Evolutionary conservation across 1,140 invertebrate species (phyloP), one percentile per base, ranked within the genome.

Genomic region (Drosophila aff.): DNA sequence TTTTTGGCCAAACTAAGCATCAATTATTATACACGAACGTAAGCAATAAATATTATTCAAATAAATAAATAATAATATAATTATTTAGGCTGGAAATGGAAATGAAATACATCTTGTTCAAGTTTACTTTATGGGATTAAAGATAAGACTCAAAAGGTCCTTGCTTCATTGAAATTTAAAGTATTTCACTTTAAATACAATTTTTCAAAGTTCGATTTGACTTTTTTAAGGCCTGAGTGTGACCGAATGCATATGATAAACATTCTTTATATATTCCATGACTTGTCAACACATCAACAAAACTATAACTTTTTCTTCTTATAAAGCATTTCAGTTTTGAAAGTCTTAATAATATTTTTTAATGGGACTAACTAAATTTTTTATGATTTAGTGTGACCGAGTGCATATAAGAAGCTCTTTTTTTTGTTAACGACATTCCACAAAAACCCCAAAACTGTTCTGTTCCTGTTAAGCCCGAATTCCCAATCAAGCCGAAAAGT

Each of bases 11-110:
- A 53, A 36, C 28, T 21, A 21, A 5, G 21, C 21, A 38, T 55
- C 21, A 55, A 40, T 55, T 55, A 40, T 55, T 55, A 23, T 40
- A 0, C 21, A 23, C 36, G 11, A 21, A 36, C 9, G 15, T 23
- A 7, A n/a, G 52, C 53, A 40, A 57, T 57, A 57, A 57, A 58
- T 58, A 58, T 41, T 41, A 13, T 26, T 41, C 2, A 8, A 21
- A 58, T 41, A 41, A 55, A 55, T 55, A 55, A 38, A 23, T 23
- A 55, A 55, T 38, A 23, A 23, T 33, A 21, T 21, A 55, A 23
- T 10, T 16, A 55, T 55, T 38, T 55, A 38, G 8, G 13, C 16
- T 16, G 8, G 4, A 38, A 7, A 6, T 13, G 7, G 26, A 1
- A 16, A 16, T 16, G 13, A 15, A 33, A 53, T 36, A 36, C 7